Conservation (phyloP, 2,888 invertebrate species). For the Drosophila cognata region DNA sequence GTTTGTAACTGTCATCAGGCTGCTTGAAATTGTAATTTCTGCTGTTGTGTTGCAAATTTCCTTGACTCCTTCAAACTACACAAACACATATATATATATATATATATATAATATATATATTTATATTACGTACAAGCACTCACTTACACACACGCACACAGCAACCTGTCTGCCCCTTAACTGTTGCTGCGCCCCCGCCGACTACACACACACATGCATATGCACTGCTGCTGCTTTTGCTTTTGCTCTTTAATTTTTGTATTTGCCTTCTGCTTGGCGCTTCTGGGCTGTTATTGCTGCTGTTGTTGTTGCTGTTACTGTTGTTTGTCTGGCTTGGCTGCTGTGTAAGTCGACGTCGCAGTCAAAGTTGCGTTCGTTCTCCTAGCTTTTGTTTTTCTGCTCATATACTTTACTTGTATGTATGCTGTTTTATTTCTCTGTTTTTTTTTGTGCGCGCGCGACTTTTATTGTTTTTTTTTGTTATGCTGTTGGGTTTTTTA, state of each 20-base stretch:
- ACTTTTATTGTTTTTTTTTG: conserved; percentile 53
- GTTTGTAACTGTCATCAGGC: conserved; percentile 59
- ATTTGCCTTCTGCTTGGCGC: conserved; percentile 53
- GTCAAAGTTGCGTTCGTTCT: conserved; percentile 43
- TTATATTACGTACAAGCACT: conserved; percentile 20
- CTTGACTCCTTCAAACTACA: conserved; percentile 69
- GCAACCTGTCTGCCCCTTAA: conserved; percentile 66
- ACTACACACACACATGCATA: conserved; percentile 24
- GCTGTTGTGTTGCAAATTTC: conserved; percentile 60
- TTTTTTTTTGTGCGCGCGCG: conserved; percentile 55
- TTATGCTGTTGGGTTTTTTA: conserved; percentile 44
- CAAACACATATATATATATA: conserved; percentile 11
- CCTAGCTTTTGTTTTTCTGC: conserved; percentile 66
- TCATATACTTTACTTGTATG: conserved; percentile 68
- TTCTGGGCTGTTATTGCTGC: conserved; percentile 40
- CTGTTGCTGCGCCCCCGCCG: conserved; percentile 75
- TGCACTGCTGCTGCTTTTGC: conserved; percentile 35
- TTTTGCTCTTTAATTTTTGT: conserved; percentile 41
- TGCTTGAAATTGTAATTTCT: conserved; percentile 56
- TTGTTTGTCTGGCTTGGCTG: conserved; percentile 60
- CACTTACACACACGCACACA: conserved; percentile 34
- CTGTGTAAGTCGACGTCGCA: conserved; percentile 71
- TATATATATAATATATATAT: conserved; percentile 8
- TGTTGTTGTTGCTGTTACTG: conserved; percentile 22
- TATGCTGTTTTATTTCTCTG: conserved; percentile 27